Percentiles rank a stretch among this genome's conserved stretches.
phyloP scores from a whole-genome alignment of 2,797 vertebrate species.

The Alosa sapidissima region DNA sequence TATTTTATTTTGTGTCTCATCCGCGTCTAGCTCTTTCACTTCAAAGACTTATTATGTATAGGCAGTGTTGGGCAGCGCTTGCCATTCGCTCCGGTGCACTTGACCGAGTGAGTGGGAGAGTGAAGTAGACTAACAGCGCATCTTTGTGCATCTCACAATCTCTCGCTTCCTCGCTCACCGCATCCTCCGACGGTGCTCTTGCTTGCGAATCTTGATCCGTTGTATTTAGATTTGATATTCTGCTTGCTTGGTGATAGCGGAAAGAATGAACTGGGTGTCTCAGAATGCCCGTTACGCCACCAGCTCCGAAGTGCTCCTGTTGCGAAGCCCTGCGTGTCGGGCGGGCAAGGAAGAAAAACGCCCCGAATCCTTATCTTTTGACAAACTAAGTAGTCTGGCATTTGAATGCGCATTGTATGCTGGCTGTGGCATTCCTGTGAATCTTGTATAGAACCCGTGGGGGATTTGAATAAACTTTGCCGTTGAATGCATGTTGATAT shows the following conservation, averaged over 20 bases:
- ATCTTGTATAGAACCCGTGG: not conserved
- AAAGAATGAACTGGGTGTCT: not conserved
- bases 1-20: not conserved
- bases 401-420: not conserved
- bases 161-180: not conserved
- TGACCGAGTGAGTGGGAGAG: constrained; percentile 14
- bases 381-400: not conserved
- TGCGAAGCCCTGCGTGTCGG: not conserved
- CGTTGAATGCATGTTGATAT: not conserved
- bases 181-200: not conserved
- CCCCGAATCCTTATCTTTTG: not conserved
- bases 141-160: not conserved
- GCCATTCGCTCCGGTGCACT: not conserved
- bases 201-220: not conserved
- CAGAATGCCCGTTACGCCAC: not conserved
- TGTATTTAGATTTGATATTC: not conserved
- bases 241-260: not conserved
- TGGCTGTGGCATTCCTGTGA: not conserved
- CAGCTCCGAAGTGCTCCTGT: not conserved
- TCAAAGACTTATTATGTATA: not conserved
- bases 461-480: constrained; percentile 18
- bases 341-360: not conserved
- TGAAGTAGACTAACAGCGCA: not conserved
- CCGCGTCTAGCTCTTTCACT: not conserved
- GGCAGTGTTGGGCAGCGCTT: not conserved